Evolutionary conservation across 2,797 vertebrate species (phyloP).

Genomic region (Adelosebastes latens): DNA sequence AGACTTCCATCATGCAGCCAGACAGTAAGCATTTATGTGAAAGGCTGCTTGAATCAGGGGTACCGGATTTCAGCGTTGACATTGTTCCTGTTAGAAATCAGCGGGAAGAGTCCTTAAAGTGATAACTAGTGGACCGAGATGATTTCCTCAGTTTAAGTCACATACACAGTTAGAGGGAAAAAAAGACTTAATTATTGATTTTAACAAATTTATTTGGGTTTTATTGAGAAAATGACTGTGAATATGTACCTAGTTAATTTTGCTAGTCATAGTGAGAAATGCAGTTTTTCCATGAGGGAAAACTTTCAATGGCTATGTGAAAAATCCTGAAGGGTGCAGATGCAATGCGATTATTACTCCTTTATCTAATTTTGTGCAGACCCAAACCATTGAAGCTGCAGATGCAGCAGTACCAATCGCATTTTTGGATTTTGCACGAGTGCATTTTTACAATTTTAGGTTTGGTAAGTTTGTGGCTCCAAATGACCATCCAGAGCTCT

Average conservation of each 20-base stretch:
- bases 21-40: neutral
- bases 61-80: neutral
- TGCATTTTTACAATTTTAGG: neutral
- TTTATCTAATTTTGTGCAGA: neutral
- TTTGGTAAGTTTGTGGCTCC: neutral
- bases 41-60: neutral
- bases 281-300: neutral
- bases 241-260: neutral
- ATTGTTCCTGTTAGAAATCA: constrained; percentile 21
- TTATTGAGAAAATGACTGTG: neutral
- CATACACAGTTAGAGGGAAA: neutral
- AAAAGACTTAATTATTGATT: neutral
- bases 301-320: neutral
- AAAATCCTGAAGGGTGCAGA: neutral
- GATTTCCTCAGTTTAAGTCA: constrained; percentile 33
- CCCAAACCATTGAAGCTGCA: neutral
- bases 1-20: neutral
- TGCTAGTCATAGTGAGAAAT: neutral
- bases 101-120: constrained; percentile 28
- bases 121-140: constrained; percentile 35
- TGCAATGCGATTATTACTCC: neutral
- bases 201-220: neutral
- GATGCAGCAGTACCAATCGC: neutral
- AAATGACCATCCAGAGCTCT: neutral
- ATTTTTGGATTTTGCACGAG: neutral